phyloP scores from a whole-genome alignment of 2,113 vertebrate genomes.

The Petrocephalus zakoni region DNA sequence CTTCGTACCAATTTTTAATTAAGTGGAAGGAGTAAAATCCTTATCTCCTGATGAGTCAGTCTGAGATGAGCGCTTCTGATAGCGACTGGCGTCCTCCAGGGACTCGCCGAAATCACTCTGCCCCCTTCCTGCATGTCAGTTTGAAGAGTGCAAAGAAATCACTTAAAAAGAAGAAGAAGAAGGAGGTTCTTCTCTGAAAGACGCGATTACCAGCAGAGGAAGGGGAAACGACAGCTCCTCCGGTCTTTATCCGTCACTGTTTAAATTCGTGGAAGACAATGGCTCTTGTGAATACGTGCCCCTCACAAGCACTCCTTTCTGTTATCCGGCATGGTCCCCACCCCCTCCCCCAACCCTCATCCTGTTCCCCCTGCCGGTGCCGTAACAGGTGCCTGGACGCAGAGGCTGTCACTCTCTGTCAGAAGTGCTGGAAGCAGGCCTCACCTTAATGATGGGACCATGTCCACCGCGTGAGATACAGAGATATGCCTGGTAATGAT shows the following conservation, averaged over 20 bases:
- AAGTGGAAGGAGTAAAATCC: constrained; percentile 18
- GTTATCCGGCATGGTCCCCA: not conserved
- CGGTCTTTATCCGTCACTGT: not conserved
- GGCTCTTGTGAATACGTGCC: not conserved
- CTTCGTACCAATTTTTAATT: constrained; percentile 26
- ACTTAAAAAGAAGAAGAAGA: constrained; percentile 6
- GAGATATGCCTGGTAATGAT: constrained; percentile 45
- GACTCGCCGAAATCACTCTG: constrained; percentile 5
- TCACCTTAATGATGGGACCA: constrained; percentile 40
- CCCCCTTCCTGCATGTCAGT: constrained; percentile 9
- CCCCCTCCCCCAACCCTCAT: not conserved
- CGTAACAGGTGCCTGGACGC: not conserved
- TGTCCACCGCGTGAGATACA: constrained; percentile 20
- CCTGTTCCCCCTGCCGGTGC: not conserved
- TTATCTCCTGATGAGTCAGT: constrained; percentile 15
- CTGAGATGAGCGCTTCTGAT: constrained; percentile 11
- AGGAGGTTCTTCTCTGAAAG: constrained; percentile 15
- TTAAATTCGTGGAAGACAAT: constrained; percentile 7
- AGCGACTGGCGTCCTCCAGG: constrained; percentile 1
- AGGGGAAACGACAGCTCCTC: not conserved
- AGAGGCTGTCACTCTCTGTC: constrained; percentile 4
- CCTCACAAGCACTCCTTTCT: not conserved
- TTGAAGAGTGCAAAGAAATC: constrained; percentile 22
- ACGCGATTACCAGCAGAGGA: constrained; percentile 20
- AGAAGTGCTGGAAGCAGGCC: not conserved